A percentile compares a stretch with the other conserved stretches of the same genome.
These are phyloP conservation scores for Nesidiocoris tenuis DNA, from an alignment of 2,888 invertebrate species.

Conservation along the genomic window DNA sequence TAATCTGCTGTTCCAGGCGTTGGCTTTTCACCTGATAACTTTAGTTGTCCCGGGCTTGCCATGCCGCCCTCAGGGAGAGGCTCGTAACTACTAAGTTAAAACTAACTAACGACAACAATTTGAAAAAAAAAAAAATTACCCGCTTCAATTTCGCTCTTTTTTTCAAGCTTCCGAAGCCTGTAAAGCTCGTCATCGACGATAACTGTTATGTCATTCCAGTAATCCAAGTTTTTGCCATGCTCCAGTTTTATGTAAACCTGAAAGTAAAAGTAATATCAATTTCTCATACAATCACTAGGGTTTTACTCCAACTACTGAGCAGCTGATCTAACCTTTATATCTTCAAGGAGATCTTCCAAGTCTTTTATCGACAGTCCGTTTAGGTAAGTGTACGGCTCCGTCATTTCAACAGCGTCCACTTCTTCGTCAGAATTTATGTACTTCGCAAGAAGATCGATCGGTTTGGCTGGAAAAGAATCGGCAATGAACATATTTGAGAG, in stretches of 20 bases:
- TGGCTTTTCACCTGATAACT: no score
- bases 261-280: slow-evolving; percentile 50
- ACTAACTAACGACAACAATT: no score
- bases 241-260: slow-evolving; percentile 85
- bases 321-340: slow-evolving; percentile 80
- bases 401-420: slow-evolving; percentile 93
- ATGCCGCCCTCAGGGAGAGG: no score
- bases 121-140: no score
- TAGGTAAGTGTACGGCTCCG: slow-evolving; percentile 94
- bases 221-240: slow-evolving; percentile 80
- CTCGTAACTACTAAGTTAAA: no score
- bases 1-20: no score
- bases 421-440: slow-evolving; percentile 89
- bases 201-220: slow-evolving; percentile 95
- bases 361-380: slow-evolving; percentile 87
- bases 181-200: slow-evolving; percentile 91
- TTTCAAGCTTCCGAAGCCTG: slow-evolving; percentile 76
- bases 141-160: slow-evolving; percentile 62
- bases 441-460: slow-evolving; percentile 95
- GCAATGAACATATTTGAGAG: background rate
- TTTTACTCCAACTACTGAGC: background rate
- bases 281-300: background rate
- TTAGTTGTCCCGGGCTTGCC: no score
- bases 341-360: slow-evolving; percentile 91
- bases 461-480: slow-evolving; percentile 69